Percentiles rank a stretch among this genome's conserved stretches.
phyloP scores from a whole-genome alignment of 2,888 invertebrate species.

The Drosophila ezoana region DNA sequence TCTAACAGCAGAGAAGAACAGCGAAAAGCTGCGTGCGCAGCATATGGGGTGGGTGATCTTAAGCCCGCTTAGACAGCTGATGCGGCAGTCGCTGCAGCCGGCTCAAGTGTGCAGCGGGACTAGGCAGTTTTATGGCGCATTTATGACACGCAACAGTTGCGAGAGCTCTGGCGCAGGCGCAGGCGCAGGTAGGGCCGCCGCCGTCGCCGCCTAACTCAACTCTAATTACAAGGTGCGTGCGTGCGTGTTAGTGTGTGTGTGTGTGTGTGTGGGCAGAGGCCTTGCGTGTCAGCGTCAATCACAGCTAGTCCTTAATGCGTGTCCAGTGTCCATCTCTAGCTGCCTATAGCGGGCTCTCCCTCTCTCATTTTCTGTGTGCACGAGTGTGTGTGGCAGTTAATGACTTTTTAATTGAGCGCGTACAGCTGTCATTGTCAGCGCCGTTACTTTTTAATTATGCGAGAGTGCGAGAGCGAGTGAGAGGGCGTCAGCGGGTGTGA shows the following conservation, averaged over 20 bases:
- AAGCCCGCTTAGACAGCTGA: constrained; percentile 50
- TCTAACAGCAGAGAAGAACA: constrained; percentile 9
- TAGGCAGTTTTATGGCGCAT: constrained; percentile 67
- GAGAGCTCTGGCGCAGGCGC: constrained; percentile 22
- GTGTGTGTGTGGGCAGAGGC: constrained; percentile 25
- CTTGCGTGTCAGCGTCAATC: constrained; percentile 74
- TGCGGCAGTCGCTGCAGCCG: constrained; percentile 44
- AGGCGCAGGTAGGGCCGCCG: constrained; percentile 29
- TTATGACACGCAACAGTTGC: constrained; percentile 74
- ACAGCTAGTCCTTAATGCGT: constrained; percentile 63
- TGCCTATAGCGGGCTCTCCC: constrained; percentile 4
- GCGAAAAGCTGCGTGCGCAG: constrained; percentile 6
- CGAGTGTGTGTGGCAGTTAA: constrained; percentile 63
- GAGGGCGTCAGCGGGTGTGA: constrained; percentile 28
- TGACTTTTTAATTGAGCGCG: constrained; percentile 78
- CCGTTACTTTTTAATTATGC: constrained; percentile 73
- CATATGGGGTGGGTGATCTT: constrained; percentile 15
- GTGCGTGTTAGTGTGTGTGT: constrained; percentile 2
- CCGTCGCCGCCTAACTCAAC: constrained; percentile 41
- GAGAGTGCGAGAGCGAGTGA: constrained; percentile 23
- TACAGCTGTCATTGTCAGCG: constrained; percentile 75
- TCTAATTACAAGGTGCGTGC: constrained; percentile 68
- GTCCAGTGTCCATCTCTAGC: constrained; percentile 30
- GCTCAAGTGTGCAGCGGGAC: constrained; percentile 56
- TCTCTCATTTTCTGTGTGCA: constrained; percentile 18